Evolutionary conservation across 2,888 invertebrate species (phyloP), one percentile per base, ranked within the genome.

Genomic region (Hemithea aestivaria): DNA sequence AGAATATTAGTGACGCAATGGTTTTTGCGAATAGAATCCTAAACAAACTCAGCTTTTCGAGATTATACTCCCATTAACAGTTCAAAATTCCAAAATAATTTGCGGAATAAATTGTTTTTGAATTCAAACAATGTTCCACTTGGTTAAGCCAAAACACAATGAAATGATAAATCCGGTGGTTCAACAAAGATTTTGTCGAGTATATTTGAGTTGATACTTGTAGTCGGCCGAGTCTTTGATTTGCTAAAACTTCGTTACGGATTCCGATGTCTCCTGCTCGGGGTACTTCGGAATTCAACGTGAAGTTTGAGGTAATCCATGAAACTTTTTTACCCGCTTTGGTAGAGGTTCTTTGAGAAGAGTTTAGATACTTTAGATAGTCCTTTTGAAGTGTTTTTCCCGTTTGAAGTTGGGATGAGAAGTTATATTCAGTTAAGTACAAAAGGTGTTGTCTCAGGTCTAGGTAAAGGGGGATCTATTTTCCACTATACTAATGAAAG

Each of bases 81-180:
- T 22, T 21, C 6, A 8, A 9, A 34, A 34, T 26, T 39, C 10
- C 35, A 28, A 26, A 35, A 35, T 35, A 40, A 28, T 32, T 32
- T 40, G 21, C 32, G 22, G 26, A 28, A 41, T 22, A 41, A 41
- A 35, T 40, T 35, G 32, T 35, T 40, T 41, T 35, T 32, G 35
- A 41, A 41, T 36, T 41, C 41, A 36, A 41, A 41, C 36, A 41
- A 41, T 41, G 36, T 36, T 42, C 41, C 29, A 33, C 41, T 34
- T 36, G 32, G 32, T 36, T 36, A 41, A 36, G 41, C 41, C 27
- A 16, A 29, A 41, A 41, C 32, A 36, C 36, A 41, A 41, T 41
- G 31, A 36, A 41, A 41, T 41, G 33, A 41, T 41, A 36, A 41
- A 41, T 41, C 41, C 32, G 24, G 35, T 25, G 36, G 24, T 36